These are phyloP conservation scores for Ceratitis capitata DNA, from an alignment of 1,140 invertebrate genomes.

Conservation along the genomic window DNA sequence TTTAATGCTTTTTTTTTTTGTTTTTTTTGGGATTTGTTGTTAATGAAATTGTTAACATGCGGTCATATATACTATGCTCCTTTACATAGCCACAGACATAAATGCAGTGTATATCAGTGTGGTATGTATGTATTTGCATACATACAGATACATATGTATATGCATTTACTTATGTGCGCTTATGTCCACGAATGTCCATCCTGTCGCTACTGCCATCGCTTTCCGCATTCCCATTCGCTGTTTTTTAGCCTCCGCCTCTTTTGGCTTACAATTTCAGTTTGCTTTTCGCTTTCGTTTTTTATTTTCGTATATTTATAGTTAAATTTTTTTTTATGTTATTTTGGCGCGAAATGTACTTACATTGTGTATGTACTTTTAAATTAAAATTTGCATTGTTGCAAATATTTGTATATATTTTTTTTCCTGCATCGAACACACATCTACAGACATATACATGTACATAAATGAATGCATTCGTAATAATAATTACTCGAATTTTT, in stretches of 20 bases:
- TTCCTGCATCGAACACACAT: background rate
- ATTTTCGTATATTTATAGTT: background rate
- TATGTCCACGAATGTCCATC: conserved; percentile 12
- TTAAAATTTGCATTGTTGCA: conserved; percentile 34
- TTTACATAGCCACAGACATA: background rate
- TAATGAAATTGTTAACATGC: conserved; percentile 39
- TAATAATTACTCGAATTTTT: conserved; percentile 32
- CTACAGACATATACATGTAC: no score
- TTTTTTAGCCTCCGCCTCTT: conserved; percentile 18
- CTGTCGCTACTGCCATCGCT: background rate
- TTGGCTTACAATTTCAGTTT: no score
- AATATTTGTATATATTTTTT: conserved; percentile 31
- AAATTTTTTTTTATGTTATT: background rate
- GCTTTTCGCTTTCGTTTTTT: background rate
- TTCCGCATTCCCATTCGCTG: conserved; percentile 27
- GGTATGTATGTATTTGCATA: background rate
- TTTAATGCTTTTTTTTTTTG: background rate
- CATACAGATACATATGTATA: background rate
- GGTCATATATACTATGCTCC: background rate
- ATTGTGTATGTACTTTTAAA: background rate
- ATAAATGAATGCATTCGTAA: conserved; percentile 16
- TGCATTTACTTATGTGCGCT: background rate
- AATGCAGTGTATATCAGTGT: background rate
- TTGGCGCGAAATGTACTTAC: background rate
- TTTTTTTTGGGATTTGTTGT: background rate